These are phyloP conservation scores for Pachliopta kotzebuea DNA, from an alignment of 2,888 invertebrate species.

Conservation along the genomic window DNA sequence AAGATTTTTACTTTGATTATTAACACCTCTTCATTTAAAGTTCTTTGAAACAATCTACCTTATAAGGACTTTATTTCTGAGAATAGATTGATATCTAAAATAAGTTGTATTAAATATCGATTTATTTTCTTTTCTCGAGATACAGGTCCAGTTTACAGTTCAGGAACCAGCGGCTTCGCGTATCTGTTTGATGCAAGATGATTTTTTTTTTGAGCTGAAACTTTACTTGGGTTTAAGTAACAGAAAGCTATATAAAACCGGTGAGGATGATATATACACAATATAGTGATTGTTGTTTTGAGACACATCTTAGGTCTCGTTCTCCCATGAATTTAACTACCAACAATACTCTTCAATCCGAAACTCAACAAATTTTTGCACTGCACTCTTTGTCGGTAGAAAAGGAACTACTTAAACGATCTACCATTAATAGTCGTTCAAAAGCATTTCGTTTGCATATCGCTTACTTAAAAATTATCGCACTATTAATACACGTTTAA, in stretches of 20 bases:
- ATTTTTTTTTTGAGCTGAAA: too few species aligned
- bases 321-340: too few species aligned
- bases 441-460: not conserved
- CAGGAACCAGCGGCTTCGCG: not conserved
- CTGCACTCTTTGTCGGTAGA: too few species aligned
- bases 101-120: not conserved
- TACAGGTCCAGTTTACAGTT: not conserved
- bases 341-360: too few species aligned
- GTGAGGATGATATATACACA: too few species aligned
- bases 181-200: not conserved
- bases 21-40: not conserved
- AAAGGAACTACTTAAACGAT: too few species aligned
- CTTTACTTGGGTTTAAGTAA: too few species aligned
- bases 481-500: constrained; percentile 8
- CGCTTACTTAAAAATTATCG: constrained; percentile 1
- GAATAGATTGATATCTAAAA: not conserved
- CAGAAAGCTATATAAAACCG: too few species aligned
- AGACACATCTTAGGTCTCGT: too few species aligned
- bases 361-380: too few species aligned
- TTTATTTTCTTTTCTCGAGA: not conserved
- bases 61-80: not conserved
- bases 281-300: too few species aligned
- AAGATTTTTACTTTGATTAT: not conserved
- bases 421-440: too few species aligned
- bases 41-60: not conserved